A percentile compares a stretch with the other conserved stretches of the same genome.
phyloP scores from a whole-genome alignment of 1,140 invertebrate species.

The Caenorhabditis brenneri region DNA sequence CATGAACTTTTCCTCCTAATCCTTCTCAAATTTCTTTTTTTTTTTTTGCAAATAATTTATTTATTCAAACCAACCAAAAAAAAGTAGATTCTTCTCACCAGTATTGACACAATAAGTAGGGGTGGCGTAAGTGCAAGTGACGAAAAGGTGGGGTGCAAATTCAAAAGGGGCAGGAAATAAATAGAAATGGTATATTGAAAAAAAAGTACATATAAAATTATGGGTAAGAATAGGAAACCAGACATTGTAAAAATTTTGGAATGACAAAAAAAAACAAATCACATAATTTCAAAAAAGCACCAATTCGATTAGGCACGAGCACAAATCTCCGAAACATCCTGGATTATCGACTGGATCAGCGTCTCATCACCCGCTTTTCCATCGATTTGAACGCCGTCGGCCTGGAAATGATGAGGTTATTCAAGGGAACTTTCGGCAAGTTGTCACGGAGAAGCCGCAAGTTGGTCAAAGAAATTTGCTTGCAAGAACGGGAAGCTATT shows the following conservation, averaged over 20 bases:
- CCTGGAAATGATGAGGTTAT: constrained; percentile 42
- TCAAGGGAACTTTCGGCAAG: neutral
- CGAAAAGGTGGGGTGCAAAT: neutral
- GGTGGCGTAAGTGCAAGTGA: neutral
- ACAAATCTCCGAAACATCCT: constrained; percentile 48
- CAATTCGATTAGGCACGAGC: neutral
- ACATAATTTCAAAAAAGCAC: neutral
- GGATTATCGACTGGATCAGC: constrained; percentile 42
- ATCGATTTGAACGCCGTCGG: constrained; percentile 49
- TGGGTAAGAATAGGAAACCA: no score
- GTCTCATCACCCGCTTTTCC: constrained; percentile 42
- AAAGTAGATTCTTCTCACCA: neutral
- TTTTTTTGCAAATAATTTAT: no score
- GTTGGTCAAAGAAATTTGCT: no score
- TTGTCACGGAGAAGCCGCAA: neutral
- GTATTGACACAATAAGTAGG: neutral
- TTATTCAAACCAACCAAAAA: neutral
- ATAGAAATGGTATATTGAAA: neutral
- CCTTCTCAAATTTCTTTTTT: no score
- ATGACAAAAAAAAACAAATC: neutral
- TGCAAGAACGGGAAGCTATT: no score
- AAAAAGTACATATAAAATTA: no score
- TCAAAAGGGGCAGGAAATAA: neutral
- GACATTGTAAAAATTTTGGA: neutral
- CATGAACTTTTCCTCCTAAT: no score